Conservation (phyloP, 2,113 vertebrate genomes). For the Engraulis encrasicolus region DNA sequence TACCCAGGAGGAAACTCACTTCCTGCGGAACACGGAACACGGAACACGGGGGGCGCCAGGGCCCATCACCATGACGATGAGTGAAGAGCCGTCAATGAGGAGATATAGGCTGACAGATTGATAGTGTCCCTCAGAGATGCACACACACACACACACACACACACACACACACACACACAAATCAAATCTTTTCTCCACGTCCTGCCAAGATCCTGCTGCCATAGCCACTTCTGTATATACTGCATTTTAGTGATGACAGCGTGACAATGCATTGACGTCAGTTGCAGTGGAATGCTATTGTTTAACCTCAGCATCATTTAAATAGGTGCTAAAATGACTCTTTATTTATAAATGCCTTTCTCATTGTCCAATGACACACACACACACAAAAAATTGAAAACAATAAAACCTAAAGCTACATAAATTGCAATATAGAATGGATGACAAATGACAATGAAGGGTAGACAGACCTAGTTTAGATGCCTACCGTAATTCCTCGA, state of each 20-base stretch:
- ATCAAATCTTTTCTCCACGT: background rate
- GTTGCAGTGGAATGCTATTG: background rate
- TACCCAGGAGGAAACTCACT: background rate
- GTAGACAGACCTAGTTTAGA: too few species aligned
- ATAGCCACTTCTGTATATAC: background rate
- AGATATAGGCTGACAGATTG: constrained; percentile 1
- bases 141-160: background rate
- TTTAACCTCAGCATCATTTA: background rate
- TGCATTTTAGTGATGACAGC: background rate
- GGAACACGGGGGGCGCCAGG: background rate
- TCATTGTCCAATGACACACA: too few species aligned
- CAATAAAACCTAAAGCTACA: too few species aligned
- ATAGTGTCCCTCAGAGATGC: background rate
- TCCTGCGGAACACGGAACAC: background rate
- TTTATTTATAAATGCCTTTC: background rate
- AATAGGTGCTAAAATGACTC: background rate
- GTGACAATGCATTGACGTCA: background rate
- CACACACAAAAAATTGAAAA: too few species aligned
- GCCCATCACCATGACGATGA: background rate
- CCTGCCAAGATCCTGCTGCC: background rate
- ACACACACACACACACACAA: background rate
- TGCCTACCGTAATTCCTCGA: too few species aligned
- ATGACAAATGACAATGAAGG: too few species aligned
- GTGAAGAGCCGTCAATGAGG: background rate
- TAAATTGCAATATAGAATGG: too few species aligned